Evolutionary conservation across 2,113 vertebrate species (phyloP), one percentile per base, ranked within the genome.

Genomic region (Xyrauchen texanus): DNA sequence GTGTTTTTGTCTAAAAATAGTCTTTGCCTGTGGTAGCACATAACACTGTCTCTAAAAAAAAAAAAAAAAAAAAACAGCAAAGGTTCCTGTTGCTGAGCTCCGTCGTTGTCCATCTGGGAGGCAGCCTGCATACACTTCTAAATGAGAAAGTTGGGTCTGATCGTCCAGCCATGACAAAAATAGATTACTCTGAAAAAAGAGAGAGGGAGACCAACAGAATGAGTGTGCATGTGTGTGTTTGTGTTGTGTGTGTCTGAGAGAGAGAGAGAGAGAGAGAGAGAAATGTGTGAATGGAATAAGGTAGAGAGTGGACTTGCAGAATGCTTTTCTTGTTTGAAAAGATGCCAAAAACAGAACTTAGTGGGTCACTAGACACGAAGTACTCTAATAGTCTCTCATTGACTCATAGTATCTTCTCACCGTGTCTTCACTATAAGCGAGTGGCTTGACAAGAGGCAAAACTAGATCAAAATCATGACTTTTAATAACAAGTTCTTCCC

Each of bases 131-230:
- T 94, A 93, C 92, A 94, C 81, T 91, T 88, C 92, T 94, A 95
- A 94, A 96, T 95, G 94, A 95, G 93, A 95, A 96, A 94, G 90
- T 93, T 93, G 90, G 93, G 93, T 93, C 94, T 79, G 94, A 92
- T 90, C 90, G 72, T 91, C 94, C 94, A 95, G 93, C 93, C 95
- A 93, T 95, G 95, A 94, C 95, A 95, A 94, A 95, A 95, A 95
- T 94, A 95, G 93, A 96, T 96, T 95, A 93, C 93, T 94, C 94
- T 92, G 88, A 88, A 92, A 90, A 94, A 95, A 94, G 94, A 34
- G 21, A 34, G 21, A 76, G 90, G 85, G 83, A 84, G 75, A 89
- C 85, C 86, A 83, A 88, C 92, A 87, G 90, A 92, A 92, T 93
- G 92, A 70, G 68, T 49, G 55, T 58, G 80, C 63, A 63, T 77